These are phyloP conservation scores for Limanda limanda DNA, from an alignment of 2,113 vertebrate species.

Conservation along the genomic window DNA sequence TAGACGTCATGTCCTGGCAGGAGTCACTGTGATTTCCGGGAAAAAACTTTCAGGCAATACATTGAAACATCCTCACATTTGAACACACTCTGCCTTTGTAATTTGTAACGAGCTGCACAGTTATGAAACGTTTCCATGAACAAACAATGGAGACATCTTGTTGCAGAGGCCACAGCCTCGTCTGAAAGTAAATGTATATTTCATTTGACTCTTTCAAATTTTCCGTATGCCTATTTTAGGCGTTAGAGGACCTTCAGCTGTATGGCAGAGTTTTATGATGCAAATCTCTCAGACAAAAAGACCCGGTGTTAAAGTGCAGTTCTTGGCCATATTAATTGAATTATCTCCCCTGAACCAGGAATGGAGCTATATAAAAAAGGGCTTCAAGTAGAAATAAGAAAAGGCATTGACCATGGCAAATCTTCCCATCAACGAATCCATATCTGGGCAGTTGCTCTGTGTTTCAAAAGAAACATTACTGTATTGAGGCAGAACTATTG, in stretches of 20 bases:
- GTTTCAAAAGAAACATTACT: background rate
- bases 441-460: background rate
- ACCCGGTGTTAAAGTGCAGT: slow-evolving; percentile 58
- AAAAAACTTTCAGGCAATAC: slow-evolving; percentile 2
- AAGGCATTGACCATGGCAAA: slow-evolving; percentile 13
- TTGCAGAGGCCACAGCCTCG: slow-evolving; percentile 44
- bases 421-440: background rate
- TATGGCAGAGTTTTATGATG: slow-evolving; percentile 72
- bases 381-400: slow-evolving; percentile 36
- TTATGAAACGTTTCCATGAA: slow-evolving; percentile 31
- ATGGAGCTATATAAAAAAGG: slow-evolving; percentile 24
- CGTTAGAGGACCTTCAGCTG: slow-evolving; percentile 53
- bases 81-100: slow-evolving; percentile 5
- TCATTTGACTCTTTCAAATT: slow-evolving; percentile 48
- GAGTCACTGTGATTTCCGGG: background rate
- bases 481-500: background rate
- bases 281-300: slow-evolving; percentile 74
- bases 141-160: slow-evolving; percentile 12
- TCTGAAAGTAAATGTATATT: slow-evolving; percentile 58
- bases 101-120: slow-evolving; percentile 13
- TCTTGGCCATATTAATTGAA: slow-evolving; percentile 74
- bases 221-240: background rate
- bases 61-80: background rate
- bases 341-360: slow-evolving; percentile 52
- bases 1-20: background rate